phyloP scores from a whole-genome alignment of 2,888 invertebrate genomes.

The Caenorhabditis afra region DNA sequence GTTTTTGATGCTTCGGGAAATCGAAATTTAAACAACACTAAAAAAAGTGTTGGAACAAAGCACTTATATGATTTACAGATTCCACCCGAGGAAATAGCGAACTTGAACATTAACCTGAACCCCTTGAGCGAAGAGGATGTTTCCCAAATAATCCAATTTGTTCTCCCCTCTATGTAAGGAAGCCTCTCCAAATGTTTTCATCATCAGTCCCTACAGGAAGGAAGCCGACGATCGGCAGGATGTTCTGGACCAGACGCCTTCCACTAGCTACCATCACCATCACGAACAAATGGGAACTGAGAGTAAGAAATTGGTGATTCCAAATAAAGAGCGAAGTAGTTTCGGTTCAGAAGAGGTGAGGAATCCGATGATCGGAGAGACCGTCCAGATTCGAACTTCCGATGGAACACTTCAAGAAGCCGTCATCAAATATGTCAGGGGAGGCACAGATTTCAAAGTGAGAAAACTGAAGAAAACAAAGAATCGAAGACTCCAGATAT shows the following conservation, averaged over 20 bases:
- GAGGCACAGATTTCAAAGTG: constrained; percentile 41
- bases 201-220: constrained; percentile 14
- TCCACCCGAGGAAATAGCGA: constrained; percentile 59
- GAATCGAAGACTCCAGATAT: not conserved
- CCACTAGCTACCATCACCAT: constrained; percentile 50
- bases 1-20: too few relatives aligned
- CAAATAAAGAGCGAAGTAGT: not conserved
- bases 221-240: constrained; percentile 9
- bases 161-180: constrained; percentile 56
- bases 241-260: constrained; percentile 17
- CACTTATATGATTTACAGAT: constrained; percentile 53
- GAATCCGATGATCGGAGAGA: constrained; percentile 46
- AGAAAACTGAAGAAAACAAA: not conserved
- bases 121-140: constrained; percentile 67
- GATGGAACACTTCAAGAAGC: constrained; percentile 51
- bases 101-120: constrained; percentile 66
- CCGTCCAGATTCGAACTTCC: constrained; percentile 37
- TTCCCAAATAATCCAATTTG: constrained; percentile 64
- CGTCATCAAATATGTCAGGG: constrained; percentile 41
- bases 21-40: too few relatives aligned
- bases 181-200: too few relatives aligned
- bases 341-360: constrained; percentile 20
- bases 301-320: constrained; percentile 4
- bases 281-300: constrained; percentile 16
- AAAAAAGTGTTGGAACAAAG: not conserved